These are phyloP conservation scores for Hypomesus transpacificus DNA, from an alignment of 2,113 vertebrate genomes.

Conservation along the genomic window DNA sequence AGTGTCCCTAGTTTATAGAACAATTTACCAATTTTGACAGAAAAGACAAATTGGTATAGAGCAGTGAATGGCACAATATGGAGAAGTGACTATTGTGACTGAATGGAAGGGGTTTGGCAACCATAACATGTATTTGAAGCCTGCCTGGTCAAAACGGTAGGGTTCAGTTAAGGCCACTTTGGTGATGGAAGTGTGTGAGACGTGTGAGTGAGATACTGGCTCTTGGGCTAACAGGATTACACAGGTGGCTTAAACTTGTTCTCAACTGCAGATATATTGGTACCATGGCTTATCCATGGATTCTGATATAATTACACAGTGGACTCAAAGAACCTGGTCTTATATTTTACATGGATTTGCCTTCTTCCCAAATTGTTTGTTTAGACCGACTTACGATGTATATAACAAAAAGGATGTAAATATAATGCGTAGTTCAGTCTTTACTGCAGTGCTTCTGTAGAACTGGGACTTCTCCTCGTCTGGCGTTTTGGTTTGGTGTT, in stretches of 20 bases:
- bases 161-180: neutral
- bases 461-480: neutral
- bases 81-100: neutral
- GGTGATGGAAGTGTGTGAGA: neutral
- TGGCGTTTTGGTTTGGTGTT: conserved; percentile 6
- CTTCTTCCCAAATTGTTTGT: neutral
- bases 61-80: no score
- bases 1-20: no score
- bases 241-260: conserved; percentile 1
- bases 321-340: neutral
- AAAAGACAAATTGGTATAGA: no score
- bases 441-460: neutral
- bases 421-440: neutral
- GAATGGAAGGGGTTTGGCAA: neutral
- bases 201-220: neutral
- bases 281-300: neutral
- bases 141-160: neutral
- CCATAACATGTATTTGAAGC: neutral
- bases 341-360: neutral
- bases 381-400: neutral
- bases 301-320: neutral
- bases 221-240: conserved; percentile 31
- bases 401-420: no score
- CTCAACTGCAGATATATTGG: neutral
- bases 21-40: no score